Conservation (phyloP, 2,888 invertebrate species). For the Leptopilina myrica region DNA sequence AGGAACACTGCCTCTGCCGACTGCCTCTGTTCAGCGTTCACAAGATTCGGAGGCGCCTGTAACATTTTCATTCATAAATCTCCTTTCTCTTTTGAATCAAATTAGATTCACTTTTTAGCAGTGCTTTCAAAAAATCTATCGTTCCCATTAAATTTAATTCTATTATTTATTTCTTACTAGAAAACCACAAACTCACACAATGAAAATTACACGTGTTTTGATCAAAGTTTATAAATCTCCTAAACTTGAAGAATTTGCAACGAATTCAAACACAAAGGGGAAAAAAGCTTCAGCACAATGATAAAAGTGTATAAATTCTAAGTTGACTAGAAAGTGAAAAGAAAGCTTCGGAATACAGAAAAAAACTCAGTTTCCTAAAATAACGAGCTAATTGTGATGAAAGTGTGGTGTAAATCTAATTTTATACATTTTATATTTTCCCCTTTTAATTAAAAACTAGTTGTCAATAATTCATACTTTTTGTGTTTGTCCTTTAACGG, state of each 20-base stretch:
- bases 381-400: conserved; percentile 34
- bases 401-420: conserved; percentile 23
- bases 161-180: no score
- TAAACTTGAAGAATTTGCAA: no score
- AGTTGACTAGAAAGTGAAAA: not conserved
- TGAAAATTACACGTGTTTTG: no score
- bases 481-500: not conserved
- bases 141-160: no score
- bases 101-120: not conserved
- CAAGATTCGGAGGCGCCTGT: conserved; percentile 88
- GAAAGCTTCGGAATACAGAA: not conserved
- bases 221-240: no score
- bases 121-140: no score
- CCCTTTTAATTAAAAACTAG: conserved; percentile 11
- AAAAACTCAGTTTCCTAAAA: conserved; percentile 29
- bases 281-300: not conserved
- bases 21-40: conserved; percentile 87
- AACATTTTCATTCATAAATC: conserved; percentile 55
- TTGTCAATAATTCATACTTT: not conserved
- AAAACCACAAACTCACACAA: no score
- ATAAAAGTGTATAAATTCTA: not conserved
- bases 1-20: conserved; percentile 90
- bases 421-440: conserved; percentile 39
- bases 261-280: no score
- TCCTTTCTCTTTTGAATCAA: not conserved